Base-by-base conservation (phyloP, 92 coral and sea anemone species). In the Epizoanthus ramosus region DNA sequence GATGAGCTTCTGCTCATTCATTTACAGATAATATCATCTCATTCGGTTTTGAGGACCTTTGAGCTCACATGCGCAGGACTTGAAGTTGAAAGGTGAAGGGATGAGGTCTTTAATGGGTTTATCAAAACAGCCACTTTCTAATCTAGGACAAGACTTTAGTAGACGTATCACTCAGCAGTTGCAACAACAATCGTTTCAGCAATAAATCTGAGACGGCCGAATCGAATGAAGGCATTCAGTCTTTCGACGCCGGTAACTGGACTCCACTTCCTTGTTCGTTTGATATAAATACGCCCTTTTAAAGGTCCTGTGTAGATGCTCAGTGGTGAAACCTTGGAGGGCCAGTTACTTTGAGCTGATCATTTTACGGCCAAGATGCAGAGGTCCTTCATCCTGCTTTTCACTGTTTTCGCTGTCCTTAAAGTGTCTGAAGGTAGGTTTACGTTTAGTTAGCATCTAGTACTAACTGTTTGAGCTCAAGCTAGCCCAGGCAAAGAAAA, bases 261-360 rank as follows among this genome's bases (percentile, higher is more conserved):
- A 23, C 39, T 33, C 45, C 31, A 67, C 50, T 67, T 67, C 72
- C 50, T n/a, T 67, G 72, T 67, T 67, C 43, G 31, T 5, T 67
- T 43, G 72, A 8, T 67, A 67, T 67, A 67, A 67, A 67, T 13
- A 28, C 41, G 14, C 35, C 1, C 28, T 28, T 10, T 28, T 28
- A 28, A 28, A 28, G 6, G 6, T 6, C 3, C 6, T 33, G 1
- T 67, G 50, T 28, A 10, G 3, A 6, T 45, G 39, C 16, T 33
- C 19, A 35, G 72, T 41, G 8, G 72, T 23, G n/a, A 35, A 67
- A 2, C 72, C 50, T 67, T 19, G 4, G 50, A 18, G 18, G 18
- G 35, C 67, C 19, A 61, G 71, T 66, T 37, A 25, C 19, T 66
- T 41, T 45, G 19, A 33, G 39, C 45, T 16, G 72, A 28, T 0